Percentiles rank a stretch among this genome's conserved stretches.
These are phyloP conservation scores for Drosophila sucinea DNA, from an alignment of 1,140 invertebrate genomes.

Conservation along the genomic window DNA sequence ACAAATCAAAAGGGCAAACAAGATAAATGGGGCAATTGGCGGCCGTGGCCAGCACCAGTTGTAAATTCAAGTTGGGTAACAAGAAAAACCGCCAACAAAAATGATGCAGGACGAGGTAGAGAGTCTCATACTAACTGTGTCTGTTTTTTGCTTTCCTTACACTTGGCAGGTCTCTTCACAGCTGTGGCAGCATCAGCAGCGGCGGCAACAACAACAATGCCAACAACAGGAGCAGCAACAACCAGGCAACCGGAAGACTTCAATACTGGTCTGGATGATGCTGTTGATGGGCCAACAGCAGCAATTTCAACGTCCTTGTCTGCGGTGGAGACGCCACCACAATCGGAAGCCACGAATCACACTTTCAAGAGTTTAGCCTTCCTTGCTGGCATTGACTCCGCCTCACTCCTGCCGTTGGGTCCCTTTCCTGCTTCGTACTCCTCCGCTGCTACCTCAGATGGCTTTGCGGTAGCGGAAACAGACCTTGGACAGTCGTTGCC, in stretches of 20 bases:
- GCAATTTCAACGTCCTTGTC: constrained; percentile 18
- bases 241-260: constrained; percentile 47
- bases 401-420: constrained; percentile 1
- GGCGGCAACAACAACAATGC: not conserved
- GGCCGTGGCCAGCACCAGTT: constrained; percentile 36
- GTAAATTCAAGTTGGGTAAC: constrained; percentile 63
- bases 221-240: not conserved
- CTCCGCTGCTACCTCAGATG: constrained; percentile 35
- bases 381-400: constrained; percentile 30
- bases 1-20: constrained; percentile 55
- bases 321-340: constrained; percentile 43
- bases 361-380: constrained; percentile 77
- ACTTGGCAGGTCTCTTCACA: constrained; percentile 43
- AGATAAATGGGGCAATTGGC: constrained; percentile 37
- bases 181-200: constrained; percentile 39
- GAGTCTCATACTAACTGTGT: constrained; percentile 13
- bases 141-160: constrained; percentile 1
- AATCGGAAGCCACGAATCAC: constrained; percentile 76
- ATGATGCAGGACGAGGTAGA: constrained; percentile 35
- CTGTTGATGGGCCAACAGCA: constrained; percentile 38
- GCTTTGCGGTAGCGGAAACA: constrained; percentile 53
- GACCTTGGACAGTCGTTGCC: constrained; percentile 59
- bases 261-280: constrained; percentile 20
- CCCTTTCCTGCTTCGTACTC: constrained; percentile 19
- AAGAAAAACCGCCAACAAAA: constrained; percentile 25